Base-by-base conservation (phyloP, 2,888 invertebrate genomes). In the Philereme transversata region DNA sequence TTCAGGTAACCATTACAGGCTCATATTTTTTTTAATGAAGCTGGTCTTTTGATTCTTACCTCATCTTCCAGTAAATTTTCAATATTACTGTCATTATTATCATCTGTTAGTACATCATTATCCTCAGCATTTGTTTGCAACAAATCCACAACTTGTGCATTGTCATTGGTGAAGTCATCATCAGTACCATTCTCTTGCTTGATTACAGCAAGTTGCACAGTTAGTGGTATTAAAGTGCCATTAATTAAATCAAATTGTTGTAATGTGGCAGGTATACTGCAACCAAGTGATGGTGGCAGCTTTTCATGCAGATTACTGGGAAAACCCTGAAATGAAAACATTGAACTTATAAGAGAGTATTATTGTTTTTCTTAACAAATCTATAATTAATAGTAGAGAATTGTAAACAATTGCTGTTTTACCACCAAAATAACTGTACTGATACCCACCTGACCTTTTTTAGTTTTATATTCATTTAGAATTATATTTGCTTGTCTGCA, bases 401-500 rank as follows among this genome's bases (percentile, higher is more conserved):
- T 22, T 22, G 22, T 22, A 22, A 22, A 22, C 22, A 22, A 22
- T 22, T 22, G 22, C 22, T 22, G 22, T 22, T 22, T 22, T 22
- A 22, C 22, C 22, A 3, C 22, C 22, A 22, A 22, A 22, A 22
- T 22, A 22, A 22, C 22, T 22, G 22, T 3, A 2, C 22, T 22
- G 22, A 22, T 22, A 22, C 22, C 40, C 46, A 60, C 59, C 44
- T 5, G 8, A 34, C 40, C 40, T 34, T 51, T 55, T 4, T 36
- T 10, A n/a, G 1, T 41, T 55, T 51, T 60, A 9, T 41, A 36
- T 9, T 10, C 22, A 22, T 47, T 55, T 5, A 60, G 36, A 10
- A 60, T 51, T 43, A 36, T 48, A 43, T 60, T 47, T 34, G 60
- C 60, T 48, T 51, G 35, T 44, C n/a, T 60, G 43, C 60, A 60